These are phyloP conservation scores for Amphilophus citrinellus DNA, from an alignment of 2,113 vertebrate genomes.

Conservation along the genomic window DNA sequence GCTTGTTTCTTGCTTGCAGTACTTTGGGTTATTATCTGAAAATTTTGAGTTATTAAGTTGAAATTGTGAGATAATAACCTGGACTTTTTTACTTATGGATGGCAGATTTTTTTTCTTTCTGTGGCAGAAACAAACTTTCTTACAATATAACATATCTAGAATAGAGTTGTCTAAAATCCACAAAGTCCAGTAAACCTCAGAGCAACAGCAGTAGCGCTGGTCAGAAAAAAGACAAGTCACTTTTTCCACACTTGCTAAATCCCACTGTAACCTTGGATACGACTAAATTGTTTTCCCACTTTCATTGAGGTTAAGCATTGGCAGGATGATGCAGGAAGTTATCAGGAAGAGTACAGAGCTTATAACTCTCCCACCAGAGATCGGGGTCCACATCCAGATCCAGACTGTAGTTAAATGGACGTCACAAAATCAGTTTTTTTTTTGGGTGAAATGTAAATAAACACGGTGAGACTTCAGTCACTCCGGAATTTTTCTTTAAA, in stretches of 20 bases:
- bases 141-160: background rate
- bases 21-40: background rate
- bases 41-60: background rate
- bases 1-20: background rate
- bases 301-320: background rate
- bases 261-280: background rate
- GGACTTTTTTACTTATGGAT: background rate
- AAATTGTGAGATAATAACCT: background rate
- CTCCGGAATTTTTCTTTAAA: background rate
- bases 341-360: background rate
- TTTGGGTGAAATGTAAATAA: background rate
- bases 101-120: background rate
- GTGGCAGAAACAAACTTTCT: background rate
- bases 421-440: background rate
- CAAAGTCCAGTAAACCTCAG: background rate
- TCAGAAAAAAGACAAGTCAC: background rate
- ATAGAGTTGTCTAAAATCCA: background rate
- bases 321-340: background rate
- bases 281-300: background rate
- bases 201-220: background rate
- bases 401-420: background rate
- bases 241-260: background rate
- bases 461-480: background rate
- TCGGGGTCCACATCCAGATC: background rate
- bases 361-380: background rate